Base-by-base conservation (phyloP, 1,140 invertebrate species). In the Conus ventricosus region DNA sequence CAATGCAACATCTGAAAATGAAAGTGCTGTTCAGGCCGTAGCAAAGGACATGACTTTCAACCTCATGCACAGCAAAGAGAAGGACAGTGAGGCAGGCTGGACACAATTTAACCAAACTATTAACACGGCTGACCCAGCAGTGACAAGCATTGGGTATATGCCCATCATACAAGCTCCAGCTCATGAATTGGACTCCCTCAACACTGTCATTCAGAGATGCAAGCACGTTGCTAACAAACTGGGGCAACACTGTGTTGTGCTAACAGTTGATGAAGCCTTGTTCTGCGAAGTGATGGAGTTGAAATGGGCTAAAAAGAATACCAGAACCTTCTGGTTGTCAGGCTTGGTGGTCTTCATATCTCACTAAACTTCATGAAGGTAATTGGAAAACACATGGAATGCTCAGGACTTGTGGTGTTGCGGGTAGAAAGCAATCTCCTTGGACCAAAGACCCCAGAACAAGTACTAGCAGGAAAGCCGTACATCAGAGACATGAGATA, bases 191-290 rank as follows among this genome's bases (percentile, higher is more conserved):
- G 27, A 39, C 83, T 25, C 83, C 55, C 27, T 6, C 83, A 39
- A 88, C 53, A 87, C 76, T 23, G 67, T 87, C 7, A 76, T 87
- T 53, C 39, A 82, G 20, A 87, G 67, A 54, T 25, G 25, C 71
- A 80, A 82, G 57, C 75, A 87, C 57, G 51, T 51, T 27, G 76
- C 67, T 39, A 81, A 51, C 51, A 53, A n/a, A 80, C 85, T 86
- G 57, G 85, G 85, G 25, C 54, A 86, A 2, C 54, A 71, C 25
- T 87, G 81, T 87, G 86, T 81, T n/a, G 86, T 87, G n/a, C 39
- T 87, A 51, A 81, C 75, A 25, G 86, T 87, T 51, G 86, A 87
- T 87, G 71, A 87, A 76, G 86, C 86, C 20, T 81, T 87, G 57
- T 87, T 81, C 76, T 57, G 25, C 25, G 5, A 87, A 57, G 25